phyloP scores from a whole-genome alignment of 2,113 vertebrate species.

The Lonchura striata region DNA sequence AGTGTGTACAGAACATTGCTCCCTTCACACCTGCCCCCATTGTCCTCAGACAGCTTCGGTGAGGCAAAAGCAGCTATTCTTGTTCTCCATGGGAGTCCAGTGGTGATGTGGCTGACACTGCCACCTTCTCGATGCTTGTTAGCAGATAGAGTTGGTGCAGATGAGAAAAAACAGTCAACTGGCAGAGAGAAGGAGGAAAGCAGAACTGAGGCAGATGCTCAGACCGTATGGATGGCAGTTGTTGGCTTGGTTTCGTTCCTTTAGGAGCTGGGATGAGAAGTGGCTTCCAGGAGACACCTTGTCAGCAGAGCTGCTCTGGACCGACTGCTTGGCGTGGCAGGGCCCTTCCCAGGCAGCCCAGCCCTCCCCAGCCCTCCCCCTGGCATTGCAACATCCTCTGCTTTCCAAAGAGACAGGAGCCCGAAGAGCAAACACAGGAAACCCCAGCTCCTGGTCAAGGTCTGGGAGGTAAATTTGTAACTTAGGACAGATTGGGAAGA shows the following conservation, averaged over 20 bases:
- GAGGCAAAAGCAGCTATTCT: neutral
- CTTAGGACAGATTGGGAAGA: slow-evolving; percentile 9
- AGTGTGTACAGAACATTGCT: neutral
- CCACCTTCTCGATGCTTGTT: neutral
- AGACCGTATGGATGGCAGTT: neutral
- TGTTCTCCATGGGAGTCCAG: neutral
- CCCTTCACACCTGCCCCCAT: neutral
- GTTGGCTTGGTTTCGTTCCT: neutral
- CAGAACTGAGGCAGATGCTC: neutral
- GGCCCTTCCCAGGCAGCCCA: neutral
- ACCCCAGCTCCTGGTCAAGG: slow-evolving; percentile 50
- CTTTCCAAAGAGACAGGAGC: slow-evolving; percentile 28
- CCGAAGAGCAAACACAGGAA: slow-evolving; percentile 42
- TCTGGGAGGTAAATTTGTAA: slow-evolving; percentile 68
- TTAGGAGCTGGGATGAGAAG: neutral
- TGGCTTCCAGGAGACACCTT: neutral
- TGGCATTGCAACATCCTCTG: slow-evolving; percentile 24
- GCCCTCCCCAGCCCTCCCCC: slow-evolving; percentile 30
- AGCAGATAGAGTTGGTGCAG: neutral
- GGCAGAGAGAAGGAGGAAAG: neutral
- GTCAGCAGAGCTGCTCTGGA: neutral
- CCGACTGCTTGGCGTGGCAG: neutral
- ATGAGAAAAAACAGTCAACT: neutral
- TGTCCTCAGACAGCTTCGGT: neutral
- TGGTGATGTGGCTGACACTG: neutral